Evolutionary conservation across 2,888 invertebrate species (phyloP), one percentile per base, ranked within the genome.

Genomic region (Cephus pygmeus): DNA sequence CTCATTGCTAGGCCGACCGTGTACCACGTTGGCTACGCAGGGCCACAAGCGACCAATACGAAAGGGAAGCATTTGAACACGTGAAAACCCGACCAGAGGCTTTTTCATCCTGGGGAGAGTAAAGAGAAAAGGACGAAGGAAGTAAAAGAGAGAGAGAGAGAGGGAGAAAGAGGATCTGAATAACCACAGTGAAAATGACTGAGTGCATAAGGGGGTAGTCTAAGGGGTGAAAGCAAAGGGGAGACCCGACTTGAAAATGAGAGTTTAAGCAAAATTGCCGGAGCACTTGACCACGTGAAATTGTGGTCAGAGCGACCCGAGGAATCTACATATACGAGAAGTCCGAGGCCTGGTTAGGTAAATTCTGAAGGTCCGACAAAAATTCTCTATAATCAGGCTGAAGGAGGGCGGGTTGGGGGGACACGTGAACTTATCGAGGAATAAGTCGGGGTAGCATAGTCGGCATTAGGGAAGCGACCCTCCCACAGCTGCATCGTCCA

Each of bases 401-500:
- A 79, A 77, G 76, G 75, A 73, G 78, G 79, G 79, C 12, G 12
- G 11, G 12, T 12, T 3, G 12, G 35, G 12, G 12, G 4, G 75
- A 81, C 2, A 33, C 33, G 15, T 56, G 40, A 23, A 9, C 6
- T 23, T 23, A 56, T 56, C 9, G 56, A 56, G 56, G 78, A 82
- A 77, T 83, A 82, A 87, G 84, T 86, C 81, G 80, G 81, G 79
- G 76, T 77, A 79, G 76, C 81, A 84, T 81, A 85, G 86, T 85
- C 82, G 83, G 83, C 82, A 83, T 77, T 80, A 77, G 79, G 80
- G 81, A 83, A 84, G 84, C 84, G 84, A 85, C 82, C 82, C 82
- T 79, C 79, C 81, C 73, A 79, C 75, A 79, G 78, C 85, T 86
- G 86, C 86, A 86, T 87, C 89, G 86, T 86, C 85, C 85, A 85